phyloP scores from a whole-genome alignment of 2,888 invertebrate species.

The Morpho achilles region DNA sequence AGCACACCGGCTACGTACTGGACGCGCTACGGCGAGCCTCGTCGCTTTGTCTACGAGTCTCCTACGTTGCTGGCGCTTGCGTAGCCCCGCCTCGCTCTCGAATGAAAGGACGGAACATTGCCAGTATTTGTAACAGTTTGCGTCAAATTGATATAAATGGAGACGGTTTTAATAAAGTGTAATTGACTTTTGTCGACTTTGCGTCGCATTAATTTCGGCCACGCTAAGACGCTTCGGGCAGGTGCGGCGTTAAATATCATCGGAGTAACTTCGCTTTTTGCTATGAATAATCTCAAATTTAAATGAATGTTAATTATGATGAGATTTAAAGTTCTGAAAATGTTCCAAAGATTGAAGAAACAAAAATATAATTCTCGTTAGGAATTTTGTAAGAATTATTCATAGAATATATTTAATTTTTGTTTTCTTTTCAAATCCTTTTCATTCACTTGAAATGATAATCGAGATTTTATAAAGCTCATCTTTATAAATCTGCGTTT shows the following conservation, averaged over 20 bases:
- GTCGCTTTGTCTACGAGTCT: slow-evolving; percentile 44
- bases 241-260: slow-evolving; percentile 72
- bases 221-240: slow-evolving; percentile 74
- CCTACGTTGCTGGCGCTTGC: slow-evolving; percentile 63
- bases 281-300: slow-evolving; percentile 72
- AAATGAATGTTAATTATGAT: slow-evolving; percentile 73
- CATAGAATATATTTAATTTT: slow-evolving; percentile 8
- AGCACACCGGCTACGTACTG: slow-evolving; percentile 53
- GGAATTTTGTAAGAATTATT: slow-evolving; percentile 18
- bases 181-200: slow-evolving; percentile 79
- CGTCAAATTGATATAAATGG: slow-evolving; percentile 80
- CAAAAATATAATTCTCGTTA: slow-evolving; percentile 26
- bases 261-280: slow-evolving; percentile 63
- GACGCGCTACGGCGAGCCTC: slow-evolving; percentile 36
- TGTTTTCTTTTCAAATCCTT: slow-evolving; percentile 9
- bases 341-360: slow-evolving; percentile 32
- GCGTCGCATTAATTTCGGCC: slow-evolving; percentile 77
- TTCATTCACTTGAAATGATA: neutral
- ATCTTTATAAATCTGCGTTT: too few relatives aligned
- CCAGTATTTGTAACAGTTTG: slow-evolving; percentile 80
- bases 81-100: slow-evolving; percentile 73
- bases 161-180: slow-evolving; percentile 79
- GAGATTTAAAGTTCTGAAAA: slow-evolving; percentile 56
- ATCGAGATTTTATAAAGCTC: too few relatives aligned
- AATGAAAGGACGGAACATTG: slow-evolving; percentile 76